Base-by-base conservation (phyloP, 2,797 vertebrate species). In the Schizopygopsis malacanthus region DNA sequence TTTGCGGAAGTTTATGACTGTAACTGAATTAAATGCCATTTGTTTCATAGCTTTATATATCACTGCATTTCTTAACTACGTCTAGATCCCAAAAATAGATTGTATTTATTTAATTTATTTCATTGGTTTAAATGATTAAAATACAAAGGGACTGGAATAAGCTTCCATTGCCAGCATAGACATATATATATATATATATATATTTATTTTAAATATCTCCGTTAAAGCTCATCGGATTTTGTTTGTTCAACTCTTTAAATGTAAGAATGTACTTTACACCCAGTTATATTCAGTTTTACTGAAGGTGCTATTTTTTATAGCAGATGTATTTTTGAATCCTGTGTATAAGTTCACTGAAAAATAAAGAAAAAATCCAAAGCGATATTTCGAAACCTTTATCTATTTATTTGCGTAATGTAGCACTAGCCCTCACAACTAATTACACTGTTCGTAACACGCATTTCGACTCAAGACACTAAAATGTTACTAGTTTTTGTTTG, bases 241-340 rank as follows among this genome's bases (percentile, higher is more conserved):
- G 22, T 82, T 43, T 75, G 41, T 75, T 37, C 8, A 63, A 65
- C 18, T 83, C 28, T 65, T 63, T 33, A 61, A 83, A 28, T 83
- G 75, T 41, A 56, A 71, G 28, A 15, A 39, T 82, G 50, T 78
- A 69, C 45, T 78, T 54, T 37, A 69, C 16, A 67, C 47, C 61
- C 73, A 70, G 33, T 54, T 69, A 69, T 93, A 92, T 94, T 92
- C 92, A 28, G 92, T 92, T 95, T 93, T 94, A 94, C 91, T 84
- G 88, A 90, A 93, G 95, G 94, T 96, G 95, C 95, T 95, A 93
- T 95, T 91, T 95, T 33, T 95, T 92, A 91, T 94, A 95, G 92
- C 89, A 91, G 93, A 93, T 95, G 95, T 96, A 93, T 95, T 95
- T 95, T 95, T 96, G 92, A 91, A 92, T 95, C 88, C 92, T 95